A percentile compares a stretch with the other conserved stretches of the same genome.
Conservation (phyloP, 1,140 invertebrate species). For the Amyelois transitella region DNA sequence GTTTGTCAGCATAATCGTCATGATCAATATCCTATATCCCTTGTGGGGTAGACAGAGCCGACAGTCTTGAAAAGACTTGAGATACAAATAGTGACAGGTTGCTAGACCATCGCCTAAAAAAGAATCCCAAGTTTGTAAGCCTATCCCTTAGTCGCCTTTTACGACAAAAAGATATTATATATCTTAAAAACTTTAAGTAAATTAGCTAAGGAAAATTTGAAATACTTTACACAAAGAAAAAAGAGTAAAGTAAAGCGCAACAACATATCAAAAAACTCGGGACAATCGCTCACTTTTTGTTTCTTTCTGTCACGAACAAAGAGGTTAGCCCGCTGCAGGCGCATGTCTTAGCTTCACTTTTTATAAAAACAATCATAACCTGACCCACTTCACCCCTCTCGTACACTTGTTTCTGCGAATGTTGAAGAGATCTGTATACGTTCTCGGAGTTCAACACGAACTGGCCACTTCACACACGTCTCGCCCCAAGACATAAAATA, state of each 20-base stretch:
- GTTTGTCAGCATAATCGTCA: neutral
- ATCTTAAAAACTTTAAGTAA: no score
- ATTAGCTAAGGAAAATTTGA: no score
- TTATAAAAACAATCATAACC: slow-evolving; percentile 23
- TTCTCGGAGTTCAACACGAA: slow-evolving; percentile 19
- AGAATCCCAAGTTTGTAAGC: no score
- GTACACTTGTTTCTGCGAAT: neutral
- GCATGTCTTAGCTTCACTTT: slow-evolving; percentile 39
- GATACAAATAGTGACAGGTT: no score
- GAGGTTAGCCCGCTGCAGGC: slow-evolving; percentile 38
- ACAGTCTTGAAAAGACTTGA: no score
- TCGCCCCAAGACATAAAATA: slow-evolving; percentile 41
- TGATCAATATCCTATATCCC: no score
- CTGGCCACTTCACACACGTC: slow-evolving; percentile 40
- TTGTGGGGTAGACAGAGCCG: no score
- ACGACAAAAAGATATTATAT: no score
- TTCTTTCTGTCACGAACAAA: slow-evolving; percentile 30
- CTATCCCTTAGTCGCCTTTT: no score
- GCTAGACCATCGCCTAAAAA: no score
- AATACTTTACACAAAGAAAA: slow-evolving; percentile 5
- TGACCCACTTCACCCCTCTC: slow-evolving; percentile 18
- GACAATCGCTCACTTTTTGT: slow-evolving; percentile 52
- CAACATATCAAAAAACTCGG: slow-evolving; percentile 21
- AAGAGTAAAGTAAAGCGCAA: slow-evolving; percentile 12
- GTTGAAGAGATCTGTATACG: neutral